These are phyloP conservation scores for Agelas oroides DNA, from an alignment of 37 sponge, comb jelly and placozoan species.

Conservation along the genomic window DNA sequence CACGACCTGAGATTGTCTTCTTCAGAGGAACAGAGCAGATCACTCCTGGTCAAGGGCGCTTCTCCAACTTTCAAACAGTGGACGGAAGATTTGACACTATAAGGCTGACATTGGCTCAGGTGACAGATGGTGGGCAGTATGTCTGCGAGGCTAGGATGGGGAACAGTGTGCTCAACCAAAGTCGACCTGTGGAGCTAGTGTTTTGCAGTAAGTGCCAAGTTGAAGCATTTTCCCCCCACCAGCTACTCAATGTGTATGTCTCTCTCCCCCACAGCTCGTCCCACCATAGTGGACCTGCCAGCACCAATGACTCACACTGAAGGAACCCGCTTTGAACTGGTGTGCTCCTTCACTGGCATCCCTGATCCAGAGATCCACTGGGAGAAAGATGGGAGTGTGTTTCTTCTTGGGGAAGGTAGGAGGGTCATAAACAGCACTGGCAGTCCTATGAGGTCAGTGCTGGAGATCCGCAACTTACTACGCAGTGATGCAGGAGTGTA, in stretches of 20 bases:
- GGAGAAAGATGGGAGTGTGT: background rate
- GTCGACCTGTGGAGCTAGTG: background rate
- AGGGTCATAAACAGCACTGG: background rate
- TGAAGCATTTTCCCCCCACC: no score
- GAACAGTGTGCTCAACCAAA: no score
- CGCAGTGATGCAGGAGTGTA: slow-evolving; percentile 24
- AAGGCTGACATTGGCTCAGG: no score
- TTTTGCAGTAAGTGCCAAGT: slow-evolving; percentile 1
- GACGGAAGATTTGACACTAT: no score
- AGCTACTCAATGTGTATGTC: background rate
- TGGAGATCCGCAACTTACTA: background rate
- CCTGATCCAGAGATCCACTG: slow-evolving; percentile 31
- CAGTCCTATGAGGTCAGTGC: background rate
- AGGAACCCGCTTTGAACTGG: background rate
- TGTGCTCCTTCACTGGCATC: slow-evolving; percentile 15
- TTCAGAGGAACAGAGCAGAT: background rate
- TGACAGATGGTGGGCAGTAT: background rate
- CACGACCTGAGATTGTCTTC: slow-evolving; percentile 25
- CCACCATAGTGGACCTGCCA: background rate
- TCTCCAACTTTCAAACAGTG: background rate
- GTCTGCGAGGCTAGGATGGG: background rate
- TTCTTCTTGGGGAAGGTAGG: background rate
- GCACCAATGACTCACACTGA: background rate
- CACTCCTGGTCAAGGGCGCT: background rate
- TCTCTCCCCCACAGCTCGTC: slow-evolving; percentile 23